phyloP scores from a whole-genome alignment of 1,140 invertebrate genomes.

The Lordiphosa collinella region DNA sequence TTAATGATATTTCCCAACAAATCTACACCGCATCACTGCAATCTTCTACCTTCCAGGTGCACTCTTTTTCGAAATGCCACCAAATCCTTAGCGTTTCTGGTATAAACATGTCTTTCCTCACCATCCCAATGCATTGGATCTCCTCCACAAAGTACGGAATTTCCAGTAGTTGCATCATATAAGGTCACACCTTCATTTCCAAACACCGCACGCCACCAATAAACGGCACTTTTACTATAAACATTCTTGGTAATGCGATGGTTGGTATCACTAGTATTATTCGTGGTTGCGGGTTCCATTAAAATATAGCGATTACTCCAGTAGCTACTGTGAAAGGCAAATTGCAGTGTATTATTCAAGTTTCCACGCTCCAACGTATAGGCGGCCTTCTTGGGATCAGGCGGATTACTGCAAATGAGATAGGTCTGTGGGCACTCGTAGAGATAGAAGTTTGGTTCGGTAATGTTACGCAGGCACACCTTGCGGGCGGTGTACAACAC shows the following conservation, averaged over 20 bases:
- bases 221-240: conserved; percentile 33
- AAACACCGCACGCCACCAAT: conserved; percentile 42
- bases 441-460: conserved; percentile 38
- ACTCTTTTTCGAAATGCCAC: conserved; percentile 31
- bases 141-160: conserved; percentile 54
- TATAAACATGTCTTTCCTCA: conserved; percentile 57
- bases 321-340: conserved; percentile 43
- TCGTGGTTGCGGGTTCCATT: conserved; percentile 14
- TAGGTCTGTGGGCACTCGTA: conserved; percentile 64
- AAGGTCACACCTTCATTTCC: conserved; percentile 29
- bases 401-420: conserved; percentile 56
- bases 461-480: conserved; percentile 54
- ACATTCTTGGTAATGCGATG: conserved; percentile 56
- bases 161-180: conserved; percentile 30
- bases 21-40: conserved; percentile 49
- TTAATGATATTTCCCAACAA: too few relatives aligned
- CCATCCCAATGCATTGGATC: conserved; percentile 47
- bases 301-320: conserved; percentile 59
- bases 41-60: conserved; percentile 61
- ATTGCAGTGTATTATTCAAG: conserved; percentile 25
- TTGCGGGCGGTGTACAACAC: conserved; percentile 49
- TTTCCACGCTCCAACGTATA: conserved; percentile 39
- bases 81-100: conserved; percentile 34
- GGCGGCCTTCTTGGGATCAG: conserved; percentile 49
- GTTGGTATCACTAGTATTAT: conserved; percentile 6